A percentile compares a stretch with the other conserved stretches of the same genome.
Conservation (phyloP, 2,797 vertebrate genomes). For the Ptychadena robeensis region DNA sequence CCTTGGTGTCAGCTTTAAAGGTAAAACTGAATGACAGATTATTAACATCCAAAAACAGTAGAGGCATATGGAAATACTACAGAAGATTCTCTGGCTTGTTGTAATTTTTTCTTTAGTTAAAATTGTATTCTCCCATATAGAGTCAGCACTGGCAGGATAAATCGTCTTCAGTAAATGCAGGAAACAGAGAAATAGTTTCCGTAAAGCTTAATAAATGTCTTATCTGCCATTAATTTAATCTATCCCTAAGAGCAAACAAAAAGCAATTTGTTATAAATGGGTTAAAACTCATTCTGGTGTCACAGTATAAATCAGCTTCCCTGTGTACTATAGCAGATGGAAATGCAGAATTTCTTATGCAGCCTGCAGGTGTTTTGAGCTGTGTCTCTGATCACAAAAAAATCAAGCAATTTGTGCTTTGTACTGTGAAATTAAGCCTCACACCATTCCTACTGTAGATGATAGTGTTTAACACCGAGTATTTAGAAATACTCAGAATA, state of each 20-base stretch:
- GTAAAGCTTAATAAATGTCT: slow-evolving; percentile 17
- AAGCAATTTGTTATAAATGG: slow-evolving; percentile 26
- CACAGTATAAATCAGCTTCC: slow-evolving; percentile 44
- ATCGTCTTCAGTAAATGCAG: slow-evolving; percentile 11
- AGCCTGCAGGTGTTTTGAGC: slow-evolving; percentile 56
- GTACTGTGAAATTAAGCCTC: slow-evolving; percentile 54
- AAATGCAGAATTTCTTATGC: slow-evolving; percentile 46
- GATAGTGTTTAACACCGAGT: slow-evolving; percentile 46
- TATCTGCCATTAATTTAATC: slow-evolving; percentile 23
- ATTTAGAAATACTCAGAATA: slow-evolving; percentile 32
- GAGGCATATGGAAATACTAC: background rate
- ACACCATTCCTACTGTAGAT: slow-evolving; percentile 35
- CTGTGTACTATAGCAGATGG: slow-evolving; percentile 48
- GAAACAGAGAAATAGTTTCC: background rate
- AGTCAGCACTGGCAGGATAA: background rate
- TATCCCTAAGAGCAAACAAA: slow-evolving; percentile 25
- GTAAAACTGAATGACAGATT: background rate
- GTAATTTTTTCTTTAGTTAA: background rate
- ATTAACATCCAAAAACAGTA: background rate
- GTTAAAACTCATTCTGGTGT: slow-evolving; percentile 47
- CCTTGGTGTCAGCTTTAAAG: background rate
- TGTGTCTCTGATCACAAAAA: slow-evolving; percentile 45
- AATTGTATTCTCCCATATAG: background rate
- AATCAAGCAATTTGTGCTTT: slow-evolving; percentile 48
- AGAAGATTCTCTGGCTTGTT: background rate